Evolutionary conservation across 2,888 invertebrate genomes (phyloP).

Genomic region (Drosophila atroscutellata): DNA sequence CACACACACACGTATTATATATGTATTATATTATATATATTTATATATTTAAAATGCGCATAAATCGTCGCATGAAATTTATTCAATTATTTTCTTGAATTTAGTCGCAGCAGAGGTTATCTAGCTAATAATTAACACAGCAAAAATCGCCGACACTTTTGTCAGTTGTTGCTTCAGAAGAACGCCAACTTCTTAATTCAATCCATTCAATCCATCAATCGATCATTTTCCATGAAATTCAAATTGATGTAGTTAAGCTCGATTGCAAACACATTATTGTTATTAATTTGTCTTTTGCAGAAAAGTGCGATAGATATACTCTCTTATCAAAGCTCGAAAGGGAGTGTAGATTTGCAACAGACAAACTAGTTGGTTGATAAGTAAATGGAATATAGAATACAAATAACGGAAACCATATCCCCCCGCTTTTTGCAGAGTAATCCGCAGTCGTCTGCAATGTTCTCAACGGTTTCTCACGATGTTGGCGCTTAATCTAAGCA

Average conservation of each 20-base stretch:
- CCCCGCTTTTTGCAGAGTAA: neutral
- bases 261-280: neutral
- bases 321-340: neutral
- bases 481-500: neutral
- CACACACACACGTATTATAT: neutral
- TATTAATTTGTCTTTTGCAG: neutral
- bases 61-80: too few species aligned
- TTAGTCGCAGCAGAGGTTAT: neutral
- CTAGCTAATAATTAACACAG: neutral
- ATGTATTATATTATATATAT: neutral
- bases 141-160: neutral
- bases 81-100: constrained; percentile 1
- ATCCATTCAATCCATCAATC: neutral
- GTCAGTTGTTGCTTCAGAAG: neutral
- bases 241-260: neutral
- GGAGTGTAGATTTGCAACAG: neutral
- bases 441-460: neutral
- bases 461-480: neutral
- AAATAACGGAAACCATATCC: neutral
- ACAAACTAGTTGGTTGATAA: neutral
- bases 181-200: neutral
- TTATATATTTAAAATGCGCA: neutral
- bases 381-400: neutral
- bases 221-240: neutral
- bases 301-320: neutral